Conservation (phyloP, 2,797 vertebrate genomes). For the Sphaeramia orbicularis region DNA sequence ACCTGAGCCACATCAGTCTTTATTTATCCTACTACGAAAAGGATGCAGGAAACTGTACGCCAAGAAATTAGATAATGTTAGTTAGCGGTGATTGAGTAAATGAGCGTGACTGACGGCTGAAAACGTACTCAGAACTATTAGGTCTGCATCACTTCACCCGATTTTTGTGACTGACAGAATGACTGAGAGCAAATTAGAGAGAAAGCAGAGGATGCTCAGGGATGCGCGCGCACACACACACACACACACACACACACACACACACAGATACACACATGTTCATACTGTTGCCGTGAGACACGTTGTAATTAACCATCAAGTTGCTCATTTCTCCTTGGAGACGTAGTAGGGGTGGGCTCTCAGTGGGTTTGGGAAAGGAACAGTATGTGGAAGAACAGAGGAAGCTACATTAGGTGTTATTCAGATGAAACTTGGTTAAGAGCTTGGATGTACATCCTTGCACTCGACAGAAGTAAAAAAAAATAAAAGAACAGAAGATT, state of each 20-base stretch:
- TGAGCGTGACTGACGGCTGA: neutral
- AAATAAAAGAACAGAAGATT: neutral
- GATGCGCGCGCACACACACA: slow-evolving; percentile 8
- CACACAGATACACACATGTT: slow-evolving; percentile 29
- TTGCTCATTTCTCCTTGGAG: slow-evolving; percentile 73
- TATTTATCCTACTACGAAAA: neutral
- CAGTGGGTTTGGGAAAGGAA: slow-evolving; percentile 50
- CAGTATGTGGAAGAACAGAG: slow-evolving; percentile 20
- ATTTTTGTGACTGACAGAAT: slow-evolving; percentile 32
- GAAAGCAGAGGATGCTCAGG: slow-evolving; percentile 15
- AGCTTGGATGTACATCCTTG: slow-evolving; percentile 8
- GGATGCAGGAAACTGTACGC: neutral
- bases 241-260: slow-evolving; percentile 28
- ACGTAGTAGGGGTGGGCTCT: slow-evolving; percentile 59
- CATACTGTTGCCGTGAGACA: slow-evolving; percentile 77
- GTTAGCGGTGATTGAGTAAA: neutral
- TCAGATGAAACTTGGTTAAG: slow-evolving; percentile 36
- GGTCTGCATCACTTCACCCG: slow-evolving; percentile 14
- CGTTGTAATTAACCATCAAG: slow-evolving; percentile 78
- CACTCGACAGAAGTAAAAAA: slow-evolving; percentile 2
- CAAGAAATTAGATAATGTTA: neutral
- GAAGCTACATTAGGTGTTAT: slow-evolving; percentile 36
- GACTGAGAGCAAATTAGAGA: slow-evolving; percentile 23
- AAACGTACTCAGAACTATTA: slow-evolving; percentile 7
- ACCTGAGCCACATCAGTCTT: slow-evolving; percentile 5